Base-by-base conservation (phyloP, 64 coral and sea anemone species). In the Stichodactyla mertensii region DNA sequence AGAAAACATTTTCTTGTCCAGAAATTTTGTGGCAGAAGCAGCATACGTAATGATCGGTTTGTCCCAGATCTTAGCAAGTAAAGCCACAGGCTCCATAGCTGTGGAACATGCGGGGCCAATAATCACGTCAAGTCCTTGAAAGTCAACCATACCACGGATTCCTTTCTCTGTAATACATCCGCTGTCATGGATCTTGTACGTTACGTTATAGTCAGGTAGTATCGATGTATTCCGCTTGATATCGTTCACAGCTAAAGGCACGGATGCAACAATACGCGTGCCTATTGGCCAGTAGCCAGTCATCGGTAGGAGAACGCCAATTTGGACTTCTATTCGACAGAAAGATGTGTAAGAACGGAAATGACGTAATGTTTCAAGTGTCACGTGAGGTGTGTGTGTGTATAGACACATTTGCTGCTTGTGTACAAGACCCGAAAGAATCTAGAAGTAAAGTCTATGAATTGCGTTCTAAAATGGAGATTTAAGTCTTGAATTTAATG, bases 201-300 rank as follows among this genome's bases (percentile, higher is more conserved):
- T 77, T 13, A 94, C 80, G 78, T 94, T 94, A 26, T 87, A 80
- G 4, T 77, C 85, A 51, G 85, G 13, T 1, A 94, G 57, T 26
- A 94, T 27, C 4, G 77, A 85, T 9, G 51, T 9, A 51, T 90
- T 83, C 16, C 57, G 80, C 7, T 59, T 94, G 20, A 94, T 66
- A 15, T 90, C 92, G 56, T 28, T 13, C 14, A 83, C 66, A 31
- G 88, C 88, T 54, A 94, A 59, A 28, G 92, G 92, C 3, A 90
- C 85, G 2, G 92, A 88, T 52, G 88, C 92, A 0, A 85, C 92
- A 71, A 84, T 94, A 7, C 92, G 88, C 15, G 78, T 84, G 45
- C 92, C 92, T 6, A 94, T 90, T 83, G 92, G 92, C 88, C 88
- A 94, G 28, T 87, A 87, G 0, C 79, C 88, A 64, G 88, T 87